Evolutionary conservation across 2,113 vertebrate genomes (phyloP).

Genomic region (Spea multiplicata): DNA sequence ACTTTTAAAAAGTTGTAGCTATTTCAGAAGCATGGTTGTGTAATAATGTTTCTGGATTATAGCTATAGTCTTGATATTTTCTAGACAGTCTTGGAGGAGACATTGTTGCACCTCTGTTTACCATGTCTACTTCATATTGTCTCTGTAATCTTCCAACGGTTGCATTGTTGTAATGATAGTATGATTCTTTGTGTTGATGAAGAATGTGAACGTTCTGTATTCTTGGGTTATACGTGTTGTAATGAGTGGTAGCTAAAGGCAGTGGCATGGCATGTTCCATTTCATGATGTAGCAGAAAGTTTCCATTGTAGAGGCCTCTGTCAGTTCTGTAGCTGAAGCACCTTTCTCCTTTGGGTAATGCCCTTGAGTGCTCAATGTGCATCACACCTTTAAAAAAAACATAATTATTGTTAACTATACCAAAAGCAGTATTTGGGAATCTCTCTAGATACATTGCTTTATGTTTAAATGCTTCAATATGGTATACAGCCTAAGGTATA

Average conservation of each 20-base stretch:
- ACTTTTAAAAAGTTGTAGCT: constrained; percentile 53
- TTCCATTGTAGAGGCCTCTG: constrained; percentile 48
- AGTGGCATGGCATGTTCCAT: constrained; percentile 26
- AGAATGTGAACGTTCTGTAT: constrained; percentile 48
- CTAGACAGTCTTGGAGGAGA: constrained; percentile 6
- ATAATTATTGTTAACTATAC: background rate
- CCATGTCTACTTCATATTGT: constrained; percentile 49
- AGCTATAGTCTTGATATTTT: constrained; percentile 53
- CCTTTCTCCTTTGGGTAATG: constrained; percentile 15
- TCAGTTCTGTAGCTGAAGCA: constrained; percentile 26
- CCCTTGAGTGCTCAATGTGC: constrained; percentile 36
- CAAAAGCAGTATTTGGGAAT: too few relatives aligned
- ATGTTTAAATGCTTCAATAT: too few relatives aligned
- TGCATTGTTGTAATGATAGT: constrained; percentile 40
- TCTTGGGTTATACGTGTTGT: constrained; percentile 39
- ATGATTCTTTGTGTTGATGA: constrained; percentile 44
- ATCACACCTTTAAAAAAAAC: background rate
- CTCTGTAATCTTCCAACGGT: constrained; percentile 44
- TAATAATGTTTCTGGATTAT: constrained; percentile 48
- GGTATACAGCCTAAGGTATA: too few relatives aligned
- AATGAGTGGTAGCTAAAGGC: constrained; percentile 48
- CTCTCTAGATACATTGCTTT: too few relatives aligned
- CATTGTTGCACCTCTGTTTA: constrained; percentile 16
- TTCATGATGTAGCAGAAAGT: constrained; percentile 42
- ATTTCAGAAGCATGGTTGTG: constrained; percentile 52